Percentiles rank a stretch among this genome's conserved stretches.
These are phyloP conservation scores for Neolamprologus cancellatus DNA, from an alignment of 2,113 vertebrate genomes.

Conservation along the genomic window DNA sequence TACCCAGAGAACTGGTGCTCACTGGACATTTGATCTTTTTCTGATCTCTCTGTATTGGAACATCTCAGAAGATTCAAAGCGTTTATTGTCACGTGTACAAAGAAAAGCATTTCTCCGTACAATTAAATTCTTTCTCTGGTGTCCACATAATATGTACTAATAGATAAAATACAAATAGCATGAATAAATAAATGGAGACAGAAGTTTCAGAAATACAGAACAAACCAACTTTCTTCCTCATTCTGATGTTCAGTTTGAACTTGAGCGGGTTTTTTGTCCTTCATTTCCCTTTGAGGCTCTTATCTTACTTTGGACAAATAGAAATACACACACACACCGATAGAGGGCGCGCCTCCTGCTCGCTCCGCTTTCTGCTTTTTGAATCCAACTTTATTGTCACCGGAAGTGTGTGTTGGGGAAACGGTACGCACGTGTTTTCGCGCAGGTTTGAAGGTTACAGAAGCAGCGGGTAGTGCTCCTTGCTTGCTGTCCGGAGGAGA, in stretches of 20 bases:
- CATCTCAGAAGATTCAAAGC: background rate
- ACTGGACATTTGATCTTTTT: background rate
- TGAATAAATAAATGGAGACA: background rate
- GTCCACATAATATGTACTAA: background rate
- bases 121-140: background rate
- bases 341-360: background rate
- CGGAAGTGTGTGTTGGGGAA: constrained; percentile 27
- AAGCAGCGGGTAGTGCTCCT: background rate
- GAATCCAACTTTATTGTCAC: constrained; percentile 61
- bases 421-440: constrained; percentile 44
- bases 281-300: fast-evolving
- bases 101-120: background rate
- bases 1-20: background rate
- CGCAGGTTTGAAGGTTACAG: constrained; percentile 67
- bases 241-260: background rate
- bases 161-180: background rate
- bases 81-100: background rate
- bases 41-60: background rate
- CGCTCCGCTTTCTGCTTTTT: background rate
- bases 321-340: background rate
- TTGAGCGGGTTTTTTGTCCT: fast-evolving
- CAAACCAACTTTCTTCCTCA: background rate
- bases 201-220: background rate
- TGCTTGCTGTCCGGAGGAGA: background rate
- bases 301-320: no score